Base-by-base conservation (phyloP, 2,888 invertebrate genomes). In the Lysandra coridon region DNA sequence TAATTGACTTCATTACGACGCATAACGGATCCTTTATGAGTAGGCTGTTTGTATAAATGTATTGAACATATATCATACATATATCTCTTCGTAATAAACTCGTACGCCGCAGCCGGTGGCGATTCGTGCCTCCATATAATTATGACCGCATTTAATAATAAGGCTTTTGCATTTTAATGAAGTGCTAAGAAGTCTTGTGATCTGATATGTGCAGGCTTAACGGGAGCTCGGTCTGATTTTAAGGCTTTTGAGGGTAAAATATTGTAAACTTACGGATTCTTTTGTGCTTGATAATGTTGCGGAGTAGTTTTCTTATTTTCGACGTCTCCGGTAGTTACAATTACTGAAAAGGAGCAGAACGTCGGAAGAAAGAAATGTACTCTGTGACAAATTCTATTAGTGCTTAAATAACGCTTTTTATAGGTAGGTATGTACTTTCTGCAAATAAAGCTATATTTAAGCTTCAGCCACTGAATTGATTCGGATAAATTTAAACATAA, bases 101-200 rank as follows among this genome's bases (percentile, higher is more conserved):
- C 80, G 81, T 81, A 84, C 85, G 84, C 83, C 84, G 83, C 85
- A 84, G 87, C 92, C 92, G 86, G 90, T 92, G 92, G 93, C 92
- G 87, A 85, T 87, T 82, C 81, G 75, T 81, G 81, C 82, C 84
- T 83, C 84, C 86, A 81, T 91, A 85, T 90, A 90, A 93, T 92
- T 92, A 92, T 87, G 87, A 86, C 86, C 85, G 89, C 89, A 89
- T 90, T 87, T 89, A 89, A 90, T 89, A 90, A 87, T 85, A 87
- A 86, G 78, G 85, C 85, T 82, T 81, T 82, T 86, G 87, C 85
- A 87, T 88, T 89, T 92, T 92, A 92, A 92, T 91, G 88, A 88
- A 92, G 93, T 92, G 92, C 87, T 92, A 92, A 93, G 89, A 89
- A 89, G 87, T 83, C 86, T 85, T 84, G 83, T 83, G 86, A 89